Evolutionary conservation across 2,888 invertebrate species (phyloP), one percentile per base, ranked within the genome.

Genomic region (Lepidochitona cinerea): DNA sequence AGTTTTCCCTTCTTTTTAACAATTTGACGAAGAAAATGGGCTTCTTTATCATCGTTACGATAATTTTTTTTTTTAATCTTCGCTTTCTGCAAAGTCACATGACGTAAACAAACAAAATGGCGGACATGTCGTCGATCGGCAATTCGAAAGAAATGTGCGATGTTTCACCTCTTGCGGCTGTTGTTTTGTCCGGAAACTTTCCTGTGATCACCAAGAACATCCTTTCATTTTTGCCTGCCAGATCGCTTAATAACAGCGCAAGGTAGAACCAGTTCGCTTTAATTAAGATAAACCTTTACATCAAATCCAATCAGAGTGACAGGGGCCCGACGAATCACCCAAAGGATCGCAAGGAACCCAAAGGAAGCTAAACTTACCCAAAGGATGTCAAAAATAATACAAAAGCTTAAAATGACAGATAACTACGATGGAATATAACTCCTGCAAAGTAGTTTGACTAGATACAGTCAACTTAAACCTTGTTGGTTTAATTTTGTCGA

Each of bases 31-130:
- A 12, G 18, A 41, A 12, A 41, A 12, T 41, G 9, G 9, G 9
- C 9, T 9, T 41, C 9, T 9, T 12, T 41, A 12, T 41, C 18
- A 12, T 41, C 41, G 41, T 41, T 41, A 18, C 41, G 9, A 9
- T 12, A 12, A 12, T 41, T 41, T 41, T 41, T 41, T 9, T 41
- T 41, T 41, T 41, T 18, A 18, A 12, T 41, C 9, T 41, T 18
- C 41, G 18, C 18, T 41, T 41, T 41, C 18, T 41, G 41, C 18
- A 12, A 12, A 12, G 26, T 59, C 59, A 59, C 29, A 32, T 59
- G 59, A 59, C 26, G 29, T 14, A 59, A 59, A 59, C 59, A 59
- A 32, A 29, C 59, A 59, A 59, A 59, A 59, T 59, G 59, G 59
- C 59, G 59, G 59, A 59, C 2, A 26, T 9, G 29, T n/a, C 59